Conservation (phyloP, 2,113 vertebrate genomes). For the Gadus chalcogrammus region DNA sequence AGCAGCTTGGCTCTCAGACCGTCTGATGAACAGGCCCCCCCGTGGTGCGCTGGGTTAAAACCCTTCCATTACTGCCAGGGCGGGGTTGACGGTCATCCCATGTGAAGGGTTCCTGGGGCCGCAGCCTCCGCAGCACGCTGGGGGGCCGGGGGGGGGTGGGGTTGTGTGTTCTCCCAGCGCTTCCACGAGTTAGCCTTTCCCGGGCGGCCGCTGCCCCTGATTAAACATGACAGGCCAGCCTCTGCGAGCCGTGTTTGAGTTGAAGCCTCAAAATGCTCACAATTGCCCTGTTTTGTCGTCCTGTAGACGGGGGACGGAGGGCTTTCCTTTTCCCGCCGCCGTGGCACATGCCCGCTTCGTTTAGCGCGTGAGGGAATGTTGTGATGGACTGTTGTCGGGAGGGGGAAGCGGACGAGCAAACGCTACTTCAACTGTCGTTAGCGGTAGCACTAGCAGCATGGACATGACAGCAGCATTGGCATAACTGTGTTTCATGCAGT, state of each 20-base stretch:
- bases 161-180: constrained; percentile 61
- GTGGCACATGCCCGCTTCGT: too few species aligned
- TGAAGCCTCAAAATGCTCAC: constrained; percentile 52
- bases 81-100: constrained; percentile 68
- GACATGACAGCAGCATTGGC: too few species aligned
- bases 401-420: too few species aligned
- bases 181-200: constrained; percentile 72
- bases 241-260: constrained; percentile 67
- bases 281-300: constrained; percentile 58
- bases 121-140: constrained; percentile 49
- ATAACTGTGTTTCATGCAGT: too few species aligned
- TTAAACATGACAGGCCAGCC: constrained; percentile 76
- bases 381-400: too few species aligned
- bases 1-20: background rate
- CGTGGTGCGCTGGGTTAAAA: constrained; percentile 51
- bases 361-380: too few species aligned
- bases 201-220: constrained; percentile 67
- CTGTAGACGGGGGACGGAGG: constrained; percentile 33
- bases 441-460: too few species aligned
- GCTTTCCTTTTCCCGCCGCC: background rate
- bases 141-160: background rate
- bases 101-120: constrained; percentile 67
- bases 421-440: too few species aligned
- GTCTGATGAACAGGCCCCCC: constrained; percentile 45
- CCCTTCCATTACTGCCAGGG: constrained; percentile 61